These are phyloP conservation scores for Tanytarsus gracilentus DNA, from an alignment of 2,888 invertebrate genomes.

Conservation along the genomic window DNA sequence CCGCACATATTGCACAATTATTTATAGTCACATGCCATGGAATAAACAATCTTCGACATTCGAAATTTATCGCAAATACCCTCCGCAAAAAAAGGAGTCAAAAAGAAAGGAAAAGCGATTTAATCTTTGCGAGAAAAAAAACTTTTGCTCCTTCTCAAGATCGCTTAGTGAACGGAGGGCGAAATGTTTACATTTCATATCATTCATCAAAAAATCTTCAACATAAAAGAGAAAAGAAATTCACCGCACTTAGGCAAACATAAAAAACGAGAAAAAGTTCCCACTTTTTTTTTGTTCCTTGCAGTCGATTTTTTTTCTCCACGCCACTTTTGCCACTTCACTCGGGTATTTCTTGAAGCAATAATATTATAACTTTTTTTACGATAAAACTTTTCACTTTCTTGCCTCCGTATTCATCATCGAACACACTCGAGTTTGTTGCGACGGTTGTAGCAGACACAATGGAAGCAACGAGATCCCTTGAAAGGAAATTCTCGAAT, in stretches of 20 bases:
- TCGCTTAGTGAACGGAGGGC: not conserved
- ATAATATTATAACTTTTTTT: constrained; percentile 19
- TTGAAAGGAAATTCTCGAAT: too few species aligned
- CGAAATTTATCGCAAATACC: too few species aligned
- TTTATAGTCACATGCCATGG: too few species aligned
- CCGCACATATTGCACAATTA: too few species aligned
- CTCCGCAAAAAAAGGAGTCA: too few species aligned
- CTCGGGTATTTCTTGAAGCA: not conserved
- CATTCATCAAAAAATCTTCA: constrained; percentile 17
- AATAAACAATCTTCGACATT: too few species aligned
- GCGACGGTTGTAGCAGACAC: too few species aligned
- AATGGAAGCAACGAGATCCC: too few species aligned
- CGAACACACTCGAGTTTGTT: too few species aligned
- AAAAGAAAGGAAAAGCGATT: constrained; percentile 11
- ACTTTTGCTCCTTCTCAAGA: not conserved
- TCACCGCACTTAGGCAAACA: not conserved
- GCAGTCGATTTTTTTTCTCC: not conserved
- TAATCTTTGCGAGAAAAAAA: not conserved
- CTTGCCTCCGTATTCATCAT: too few species aligned
- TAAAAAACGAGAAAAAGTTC: constrained; percentile 1
- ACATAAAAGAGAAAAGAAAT: not conserved
- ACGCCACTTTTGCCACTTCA: not conserved
- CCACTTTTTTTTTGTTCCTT: not conserved
- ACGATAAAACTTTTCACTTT: constrained; percentile 13
- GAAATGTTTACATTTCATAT: constrained; percentile 24